Conservation (phyloP, 1,140 invertebrate species). For the Pachyrhynchus sulphureomaculatus region DNA sequence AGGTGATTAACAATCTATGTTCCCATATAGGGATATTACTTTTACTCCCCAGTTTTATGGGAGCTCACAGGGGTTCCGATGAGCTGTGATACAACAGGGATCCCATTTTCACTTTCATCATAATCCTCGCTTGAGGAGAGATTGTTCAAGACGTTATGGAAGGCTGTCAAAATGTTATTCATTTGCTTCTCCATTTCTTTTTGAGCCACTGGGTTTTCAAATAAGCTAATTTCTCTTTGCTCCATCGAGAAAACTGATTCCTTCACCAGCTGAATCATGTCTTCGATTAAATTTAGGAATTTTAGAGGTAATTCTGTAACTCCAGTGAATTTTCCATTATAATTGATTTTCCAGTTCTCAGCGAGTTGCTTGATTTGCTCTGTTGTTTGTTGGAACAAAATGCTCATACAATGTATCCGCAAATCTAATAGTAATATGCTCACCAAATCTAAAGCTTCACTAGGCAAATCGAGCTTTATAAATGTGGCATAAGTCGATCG, state of each 20-base stretch:
- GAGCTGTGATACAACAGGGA: constrained; percentile 62
- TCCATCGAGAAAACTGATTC: constrained; percentile 78
- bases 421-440: constrained; percentile 85
- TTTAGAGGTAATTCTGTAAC: constrained; percentile 83
- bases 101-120: constrained; percentile 57
- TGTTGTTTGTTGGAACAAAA: constrained; percentile 80
- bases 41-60: constrained; percentile 37
- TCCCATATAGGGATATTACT: constrained; percentile 66
- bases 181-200: constrained; percentile 68
- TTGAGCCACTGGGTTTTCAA: constrained; percentile 65
- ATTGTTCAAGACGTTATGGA: constrained; percentile 64
- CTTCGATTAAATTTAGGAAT: constrained; percentile 80
- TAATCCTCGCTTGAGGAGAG: constrained; percentile 66
- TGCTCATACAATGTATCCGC: constrained; percentile 82
- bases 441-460: constrained; percentile 79
- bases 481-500: constrained; percentile 67
- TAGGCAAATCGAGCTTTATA: constrained; percentile 75
- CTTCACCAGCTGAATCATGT: constrained; percentile 79
- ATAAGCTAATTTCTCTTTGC: constrained; percentile 67
- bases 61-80: constrained; percentile 60
- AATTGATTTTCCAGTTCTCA: constrained; percentile 88
- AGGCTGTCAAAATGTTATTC: constrained; percentile 70
- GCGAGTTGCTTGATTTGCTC: constrained; percentile 78
- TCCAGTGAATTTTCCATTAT: constrained; percentile 76
- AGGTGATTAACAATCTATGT: constrained; percentile 77